phyloP scores from a whole-genome alignment of 2,113 vertebrate species.

The Astur gentilis region DNA sequence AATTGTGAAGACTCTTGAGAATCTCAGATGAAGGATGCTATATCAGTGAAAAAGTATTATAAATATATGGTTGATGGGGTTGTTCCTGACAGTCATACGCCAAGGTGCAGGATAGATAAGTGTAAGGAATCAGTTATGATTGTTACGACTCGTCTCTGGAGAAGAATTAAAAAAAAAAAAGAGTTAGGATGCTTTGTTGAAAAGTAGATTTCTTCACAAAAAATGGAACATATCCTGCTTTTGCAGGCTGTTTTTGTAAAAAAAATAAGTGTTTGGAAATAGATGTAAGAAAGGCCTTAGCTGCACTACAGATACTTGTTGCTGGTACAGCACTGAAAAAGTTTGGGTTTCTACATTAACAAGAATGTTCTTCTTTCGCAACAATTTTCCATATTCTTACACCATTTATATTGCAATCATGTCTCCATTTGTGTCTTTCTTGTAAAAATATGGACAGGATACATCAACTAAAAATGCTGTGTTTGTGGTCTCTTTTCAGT shows the following conservation, averaged over 20 bases:
- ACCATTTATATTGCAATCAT: background rate
- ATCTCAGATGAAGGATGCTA: background rate
- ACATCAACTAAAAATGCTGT: background rate
- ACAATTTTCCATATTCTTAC: background rate
- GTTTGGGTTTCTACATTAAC: background rate
- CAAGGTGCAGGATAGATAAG: background rate
- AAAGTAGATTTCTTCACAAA: background rate
- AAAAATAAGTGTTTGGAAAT: background rate
- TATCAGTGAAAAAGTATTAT: background rate
- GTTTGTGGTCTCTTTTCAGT: background rate
- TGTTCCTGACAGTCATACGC: background rate
- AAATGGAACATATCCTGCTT: background rate
- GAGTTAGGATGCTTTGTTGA: background rate
- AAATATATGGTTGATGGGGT: rapidly evolving
- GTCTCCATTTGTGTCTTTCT: background rate
- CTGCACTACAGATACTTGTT: background rate
- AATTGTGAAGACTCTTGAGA: background rate
- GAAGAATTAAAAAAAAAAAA: background rate
- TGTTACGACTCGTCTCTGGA: background rate
- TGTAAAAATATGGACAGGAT: background rate
- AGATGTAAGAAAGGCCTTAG: background rate
- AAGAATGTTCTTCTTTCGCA: background rate
- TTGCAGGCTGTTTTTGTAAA: background rate
- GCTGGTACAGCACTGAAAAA: background rate
- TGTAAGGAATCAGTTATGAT: background rate